A percentile compares a stretch with the other conserved stretches of the same genome.
Evolutionary conservation across 2,113 vertebrate genomes (phyloP).

Genomic region (Tetraodon nigroviridis): DNA sequence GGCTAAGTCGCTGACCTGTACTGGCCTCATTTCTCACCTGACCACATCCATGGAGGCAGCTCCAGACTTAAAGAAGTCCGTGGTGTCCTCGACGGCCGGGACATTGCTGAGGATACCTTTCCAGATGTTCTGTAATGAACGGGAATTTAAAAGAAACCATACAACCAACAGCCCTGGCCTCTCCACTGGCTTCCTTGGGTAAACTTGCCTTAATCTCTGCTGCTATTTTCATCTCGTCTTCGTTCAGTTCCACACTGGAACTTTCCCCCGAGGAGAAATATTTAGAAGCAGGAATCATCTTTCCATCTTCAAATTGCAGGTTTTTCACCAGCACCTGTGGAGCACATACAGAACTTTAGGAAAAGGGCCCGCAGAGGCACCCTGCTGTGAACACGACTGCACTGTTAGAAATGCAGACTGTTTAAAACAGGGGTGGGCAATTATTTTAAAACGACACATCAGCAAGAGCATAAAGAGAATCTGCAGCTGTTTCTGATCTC

Average conservation of each 20-base stretch:
- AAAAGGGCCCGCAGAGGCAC: no score
- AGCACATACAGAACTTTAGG: background rate
- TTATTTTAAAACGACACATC: no score
- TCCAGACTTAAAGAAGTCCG: constrained; percentile 88
- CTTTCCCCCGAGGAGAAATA: constrained; percentile 77
- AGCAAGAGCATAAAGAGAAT: no score
- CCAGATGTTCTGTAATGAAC: constrained; percentile 75
- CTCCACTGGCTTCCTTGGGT: no score
- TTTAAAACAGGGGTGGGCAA: no score
- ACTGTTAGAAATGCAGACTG: no score
- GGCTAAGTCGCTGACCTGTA: background rate
- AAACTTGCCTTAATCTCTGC: constrained; percentile 74
- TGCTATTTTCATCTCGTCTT: constrained; percentile 72
- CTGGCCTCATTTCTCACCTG: constrained; percentile 67
- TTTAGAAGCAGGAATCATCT: constrained; percentile 81
- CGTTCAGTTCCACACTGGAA: constrained; percentile 73
- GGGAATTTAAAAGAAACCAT: background rate
- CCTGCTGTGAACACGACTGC: background rate
- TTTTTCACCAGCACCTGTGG: constrained; percentile 81
- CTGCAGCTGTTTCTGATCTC: no score
- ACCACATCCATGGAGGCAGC: constrained; percentile 87
- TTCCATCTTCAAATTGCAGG: constrained; percentile 83
- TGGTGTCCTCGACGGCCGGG: constrained; percentile 71
- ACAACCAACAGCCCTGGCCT: background rate
- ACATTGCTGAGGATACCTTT: constrained; percentile 79